These are phyloP conservation scores for Episyrphus balteatus DNA, from an alignment of 1,140 invertebrate species.

Conservation along the genomic window DNA sequence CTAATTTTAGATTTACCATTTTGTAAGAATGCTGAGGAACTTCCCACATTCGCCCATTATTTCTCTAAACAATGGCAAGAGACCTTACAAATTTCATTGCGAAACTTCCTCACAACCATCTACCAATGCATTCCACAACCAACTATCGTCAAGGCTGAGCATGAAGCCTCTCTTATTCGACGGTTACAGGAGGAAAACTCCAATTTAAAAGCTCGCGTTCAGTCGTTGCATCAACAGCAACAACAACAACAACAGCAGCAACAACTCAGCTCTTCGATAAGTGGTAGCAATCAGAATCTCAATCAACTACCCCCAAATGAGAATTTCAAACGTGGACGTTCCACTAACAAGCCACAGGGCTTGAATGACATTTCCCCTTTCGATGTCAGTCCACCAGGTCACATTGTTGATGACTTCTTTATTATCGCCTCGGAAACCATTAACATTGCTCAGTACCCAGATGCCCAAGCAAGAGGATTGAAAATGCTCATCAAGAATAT, in stretches of 20 bases:
- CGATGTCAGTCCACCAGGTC: constrained; percentile 53
- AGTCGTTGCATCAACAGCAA: constrained; percentile 21
- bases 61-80: constrained; percentile 94
- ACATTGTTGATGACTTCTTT: constrained; percentile 85
- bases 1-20: constrained; percentile 71
- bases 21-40: constrained; percentile 82
- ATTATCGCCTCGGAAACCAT: constrained; percentile 69
- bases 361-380: constrained; percentile 45
- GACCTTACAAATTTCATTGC: constrained; percentile 81
- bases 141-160: constrained; percentile 71
- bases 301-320: constrained; percentile 14
- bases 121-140: constrained; percentile 79
- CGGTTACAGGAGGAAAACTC: constrained; percentile 77
- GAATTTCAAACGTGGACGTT: constrained; percentile 37
- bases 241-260: constrained; percentile 18
- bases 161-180: constrained; percentile 67
- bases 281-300: constrained; percentile 12
- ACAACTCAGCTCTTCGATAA: background rate
- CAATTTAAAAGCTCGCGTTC: constrained; percentile 46
- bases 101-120: constrained; percentile 86
- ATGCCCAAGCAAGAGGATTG: constrained; percentile 56
- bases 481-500: constrained; percentile 69
- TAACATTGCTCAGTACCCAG: constrained; percentile 30
- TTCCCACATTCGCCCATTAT: constrained; percentile 73
- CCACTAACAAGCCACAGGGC: constrained; percentile 42